phyloP scores from a whole-genome alignment of 2,797 vertebrate species.

The Myiothlypis coronata region DNA sequence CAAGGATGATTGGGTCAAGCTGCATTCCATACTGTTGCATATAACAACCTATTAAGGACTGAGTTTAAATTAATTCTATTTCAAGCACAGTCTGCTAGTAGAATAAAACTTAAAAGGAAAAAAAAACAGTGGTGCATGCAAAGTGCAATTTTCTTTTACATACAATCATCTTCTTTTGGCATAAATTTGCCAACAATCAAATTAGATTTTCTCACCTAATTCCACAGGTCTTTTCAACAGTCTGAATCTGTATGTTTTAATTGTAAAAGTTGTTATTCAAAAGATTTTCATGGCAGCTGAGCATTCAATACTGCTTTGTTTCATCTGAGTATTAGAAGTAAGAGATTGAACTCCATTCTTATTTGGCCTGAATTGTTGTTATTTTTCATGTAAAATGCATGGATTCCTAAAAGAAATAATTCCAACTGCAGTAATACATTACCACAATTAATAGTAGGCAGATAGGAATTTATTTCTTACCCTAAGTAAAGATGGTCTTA shows the following conservation, averaged over 20 bases:
- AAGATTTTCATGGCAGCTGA: neutral
- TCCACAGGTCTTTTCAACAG: neutral
- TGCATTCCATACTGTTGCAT: neutral
- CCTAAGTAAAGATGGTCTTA: neutral
- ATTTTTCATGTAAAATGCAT: neutral
- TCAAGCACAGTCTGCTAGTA: neutral
- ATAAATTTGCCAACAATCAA: neutral
- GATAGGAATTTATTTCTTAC: neutral
- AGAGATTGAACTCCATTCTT: neutral
- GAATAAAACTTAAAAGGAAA: neutral
- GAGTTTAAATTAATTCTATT: neutral
- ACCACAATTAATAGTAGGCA: neutral
- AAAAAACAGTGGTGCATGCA: neutral
- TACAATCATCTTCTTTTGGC: neutral
- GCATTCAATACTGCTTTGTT: neutral
- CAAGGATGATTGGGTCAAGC: neutral
- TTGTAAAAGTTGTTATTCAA: neutral
- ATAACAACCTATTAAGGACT: neutral
- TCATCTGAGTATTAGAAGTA: neutral
- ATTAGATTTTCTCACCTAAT: neutral
- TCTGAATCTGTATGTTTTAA: neutral
- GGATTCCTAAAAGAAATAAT: neutral
- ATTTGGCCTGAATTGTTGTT: neutral
- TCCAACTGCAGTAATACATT: neutral
- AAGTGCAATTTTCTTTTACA: neutral